These are phyloP conservation scores for Rallus limicola DNA, from an alignment of 2,113 vertebrate species.

Conservation along the genomic window DNA sequence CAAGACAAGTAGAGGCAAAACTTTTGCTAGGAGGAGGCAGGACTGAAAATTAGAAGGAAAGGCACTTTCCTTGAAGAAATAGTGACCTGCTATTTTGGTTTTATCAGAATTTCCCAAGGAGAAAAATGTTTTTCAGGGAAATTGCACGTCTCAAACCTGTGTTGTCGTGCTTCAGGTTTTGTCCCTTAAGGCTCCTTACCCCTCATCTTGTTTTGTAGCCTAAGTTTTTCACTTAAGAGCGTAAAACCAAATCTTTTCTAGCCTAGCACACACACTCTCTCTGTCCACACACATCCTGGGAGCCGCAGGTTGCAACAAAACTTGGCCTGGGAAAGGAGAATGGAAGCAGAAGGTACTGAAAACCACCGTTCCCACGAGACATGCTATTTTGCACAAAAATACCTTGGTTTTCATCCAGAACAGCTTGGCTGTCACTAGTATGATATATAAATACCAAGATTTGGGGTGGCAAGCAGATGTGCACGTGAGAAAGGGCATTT, in stretches of 20 bases:
- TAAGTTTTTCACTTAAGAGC: not conserved
- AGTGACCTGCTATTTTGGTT: not conserved
- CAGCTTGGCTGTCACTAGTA: not conserved
- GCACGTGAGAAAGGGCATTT: not conserved
- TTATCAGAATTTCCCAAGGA: not conserved
- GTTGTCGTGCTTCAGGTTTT: not conserved
- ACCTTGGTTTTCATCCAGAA: constrained; percentile 1
- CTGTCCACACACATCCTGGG: not conserved
- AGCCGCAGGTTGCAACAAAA: not conserved
- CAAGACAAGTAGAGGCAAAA: not conserved
- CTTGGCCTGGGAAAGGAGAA: not conserved
- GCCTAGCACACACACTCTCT: not conserved
- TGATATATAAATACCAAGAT: not conserved
- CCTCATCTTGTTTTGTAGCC: not conserved
- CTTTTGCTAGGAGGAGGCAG: not conserved
- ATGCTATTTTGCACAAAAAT: not conserved
- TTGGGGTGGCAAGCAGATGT: not conserved
- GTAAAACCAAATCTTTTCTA: not conserved
- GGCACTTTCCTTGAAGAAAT: not conserved
- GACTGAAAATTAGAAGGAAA: not conserved
- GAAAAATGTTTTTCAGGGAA: not conserved
- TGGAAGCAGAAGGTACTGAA: constrained; percentile 19
- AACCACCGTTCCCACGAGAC: not conserved
- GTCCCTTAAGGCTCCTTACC: not conserved
- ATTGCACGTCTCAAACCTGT: not conserved